These are phyloP conservation scores for Seriola rivoliana DNA, from an alignment of 2,113 vertebrate genomes.

Conservation along the genomic window DNA sequence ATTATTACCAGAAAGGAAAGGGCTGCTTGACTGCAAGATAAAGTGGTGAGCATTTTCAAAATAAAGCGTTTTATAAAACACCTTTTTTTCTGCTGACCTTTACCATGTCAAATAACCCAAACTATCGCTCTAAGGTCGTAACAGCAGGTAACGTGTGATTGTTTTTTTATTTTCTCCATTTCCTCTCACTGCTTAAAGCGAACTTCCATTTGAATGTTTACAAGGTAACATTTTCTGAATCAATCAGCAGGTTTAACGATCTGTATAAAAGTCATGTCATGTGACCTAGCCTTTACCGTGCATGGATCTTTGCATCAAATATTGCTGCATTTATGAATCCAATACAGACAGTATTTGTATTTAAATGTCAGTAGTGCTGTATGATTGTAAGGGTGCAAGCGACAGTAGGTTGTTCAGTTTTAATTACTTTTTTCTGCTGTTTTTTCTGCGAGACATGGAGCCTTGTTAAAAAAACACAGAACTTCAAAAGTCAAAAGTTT, in stretches of 20 bases:
- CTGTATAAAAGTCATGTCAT: background rate
- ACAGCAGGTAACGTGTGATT: background rate
- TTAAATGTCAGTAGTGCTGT: slow-evolving; percentile 12
- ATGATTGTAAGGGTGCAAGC: background rate
- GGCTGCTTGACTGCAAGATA: too few species aligned
- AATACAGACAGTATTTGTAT: background rate
- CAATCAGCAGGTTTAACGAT: background rate
- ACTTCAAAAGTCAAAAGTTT: slow-evolving; percentile 38
- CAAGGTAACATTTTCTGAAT: background rate
- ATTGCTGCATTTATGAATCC: background rate
- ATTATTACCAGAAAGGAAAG: too few species aligned
- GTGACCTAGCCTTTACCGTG: background rate
- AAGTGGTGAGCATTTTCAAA: too few species aligned
- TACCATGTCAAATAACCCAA: too few species aligned
- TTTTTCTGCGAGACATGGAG: background rate
- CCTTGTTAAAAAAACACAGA: slow-evolving; percentile 16
- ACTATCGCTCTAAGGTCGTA: too few species aligned
- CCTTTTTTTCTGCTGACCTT: too few species aligned
- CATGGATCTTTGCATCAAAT: background rate
- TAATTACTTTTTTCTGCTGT: background rate
- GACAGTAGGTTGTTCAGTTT: background rate
- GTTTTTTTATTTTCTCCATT: background rate
- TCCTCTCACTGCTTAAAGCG: too few species aligned
- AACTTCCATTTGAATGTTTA: background rate
- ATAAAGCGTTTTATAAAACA: too few species aligned